Evolutionary conservation across 2,888 invertebrate genomes (phyloP), one percentile per base, ranked within the genome.

Genomic region (Scaptomyza polygonia): DNA sequence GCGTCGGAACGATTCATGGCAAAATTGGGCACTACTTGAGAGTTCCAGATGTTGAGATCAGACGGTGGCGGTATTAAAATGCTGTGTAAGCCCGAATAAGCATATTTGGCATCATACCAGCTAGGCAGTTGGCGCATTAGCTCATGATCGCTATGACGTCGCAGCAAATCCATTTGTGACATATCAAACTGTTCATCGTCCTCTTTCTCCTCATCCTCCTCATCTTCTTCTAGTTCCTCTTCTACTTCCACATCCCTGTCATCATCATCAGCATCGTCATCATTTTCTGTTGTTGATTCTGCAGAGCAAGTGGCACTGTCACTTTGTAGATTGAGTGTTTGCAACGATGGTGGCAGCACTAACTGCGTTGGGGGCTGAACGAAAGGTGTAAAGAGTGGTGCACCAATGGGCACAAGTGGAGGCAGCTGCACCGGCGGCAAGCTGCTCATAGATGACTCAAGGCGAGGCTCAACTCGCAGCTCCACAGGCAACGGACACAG

Each of bases 101-200:
- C 91, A 64, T 92, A 92, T 48, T 89, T 89, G 8, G 90, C 91
- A 53, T 92, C 92, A 64, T 92, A 91, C 92, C 92, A 92, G 69
- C 90, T 89, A 25, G 92, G 92, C 53, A 92, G 58, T 58, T 89
- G 89, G 5, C 76, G 78, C 34, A 89, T 47, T 12, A 89, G 58
- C 48, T 81, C 74, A n/a, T 77, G 71, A 29, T 75, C 83, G 44
- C 66, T 76, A 39, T 73, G 77, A 2, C 69, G 64, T 6, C 76
- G 74, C 16, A 88, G 53, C 18, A 88, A 25, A 63, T 85, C 85
- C 61, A 86, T 64, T 72, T 89, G 73, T 34, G 80, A 71, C 70
- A 83, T 69, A 9, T 61, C 56, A 29, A 55, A 48, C 30, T 67
- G 69, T 1, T 64, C 65, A 39, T 77, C 75, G 21, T 72, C 73